A percentile compares a stretch with the other conserved stretches of the same genome.
Conservation (phyloP, 2,113 vertebrate species). For the Anguilla rostrata region DNA sequence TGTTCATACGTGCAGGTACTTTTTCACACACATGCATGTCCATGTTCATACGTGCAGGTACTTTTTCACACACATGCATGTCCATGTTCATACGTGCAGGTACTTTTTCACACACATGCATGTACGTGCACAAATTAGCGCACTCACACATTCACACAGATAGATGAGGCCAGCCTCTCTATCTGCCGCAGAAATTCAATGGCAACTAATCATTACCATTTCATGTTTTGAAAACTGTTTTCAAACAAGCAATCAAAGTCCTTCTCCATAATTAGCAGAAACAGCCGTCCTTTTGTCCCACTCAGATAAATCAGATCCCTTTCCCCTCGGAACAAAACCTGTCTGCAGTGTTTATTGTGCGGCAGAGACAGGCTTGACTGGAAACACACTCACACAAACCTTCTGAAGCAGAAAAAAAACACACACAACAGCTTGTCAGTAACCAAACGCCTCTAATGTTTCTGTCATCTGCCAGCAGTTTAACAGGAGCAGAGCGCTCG, state of each 20-base stretch:
- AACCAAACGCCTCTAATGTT: slow-evolving; percentile 77
- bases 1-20: not conserved
- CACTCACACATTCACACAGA: slow-evolving; percentile 21
- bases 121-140: not conserved
- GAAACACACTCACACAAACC: slow-evolving; percentile 75
- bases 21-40: not conserved
- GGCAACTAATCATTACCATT: slow-evolving; percentile 73
- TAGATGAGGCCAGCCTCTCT: slow-evolving; percentile 38
- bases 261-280: slow-evolving; percentile 70
- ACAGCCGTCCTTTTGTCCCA: slow-evolving; percentile 60
- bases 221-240: slow-evolving; percentile 74
- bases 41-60: not conserved
- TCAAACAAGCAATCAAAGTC: slow-evolving; percentile 79
- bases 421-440: slow-evolving; percentile 70
- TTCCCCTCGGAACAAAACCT: slow-evolving; percentile 39
- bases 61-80: not conserved
- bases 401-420: slow-evolving; percentile 70
- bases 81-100: too few species aligned
- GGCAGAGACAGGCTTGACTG: slow-evolving; percentile 70
- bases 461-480: slow-evolving; percentile 80
- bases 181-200: slow-evolving; percentile 50
- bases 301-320: slow-evolving; percentile 51
- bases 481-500: slow-evolving; percentile 65
- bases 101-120: too few species aligned
- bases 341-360: slow-evolving; percentile 57